These are phyloP conservation scores for Trissolcus basalis DNA, from an alignment of 1,140 invertebrate genomes.

Conservation along the genomic window DNA sequence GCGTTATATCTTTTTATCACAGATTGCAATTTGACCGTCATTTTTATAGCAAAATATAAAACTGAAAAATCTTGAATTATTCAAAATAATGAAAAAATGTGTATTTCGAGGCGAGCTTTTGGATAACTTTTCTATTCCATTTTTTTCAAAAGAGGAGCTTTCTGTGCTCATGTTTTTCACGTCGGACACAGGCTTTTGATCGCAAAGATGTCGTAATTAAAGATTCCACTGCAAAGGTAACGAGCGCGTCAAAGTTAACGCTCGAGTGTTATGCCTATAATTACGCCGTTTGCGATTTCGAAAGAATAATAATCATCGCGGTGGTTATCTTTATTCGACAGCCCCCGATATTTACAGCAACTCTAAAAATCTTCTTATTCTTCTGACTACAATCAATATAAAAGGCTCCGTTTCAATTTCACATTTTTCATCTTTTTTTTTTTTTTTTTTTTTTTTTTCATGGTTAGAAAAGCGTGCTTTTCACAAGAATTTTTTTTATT, in stretches of 20 bases:
- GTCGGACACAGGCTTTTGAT: slow-evolving; percentile 5
- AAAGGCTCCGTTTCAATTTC: too few species aligned
- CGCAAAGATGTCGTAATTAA: slow-evolving; percentile 45
- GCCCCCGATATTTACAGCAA: too few species aligned
- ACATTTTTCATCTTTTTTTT: too few species aligned
- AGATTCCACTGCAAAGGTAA: slow-evolving; percentile 37
- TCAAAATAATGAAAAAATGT: too few species aligned
- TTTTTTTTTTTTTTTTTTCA: too few species aligned
- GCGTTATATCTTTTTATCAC: background rate
- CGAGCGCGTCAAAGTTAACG: slow-evolving; percentile 19
- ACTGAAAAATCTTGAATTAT: too few species aligned
- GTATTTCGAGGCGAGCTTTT: too few species aligned
- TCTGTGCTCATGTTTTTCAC: slow-evolving; percentile 34
- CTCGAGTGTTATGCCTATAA: slow-evolving; percentile 27
- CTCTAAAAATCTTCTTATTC: too few species aligned
- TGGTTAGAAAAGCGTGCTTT: too few species aligned
- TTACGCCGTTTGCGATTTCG: slow-evolving; percentile 21
- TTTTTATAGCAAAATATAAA: too few species aligned
- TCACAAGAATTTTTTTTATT: too few species aligned
- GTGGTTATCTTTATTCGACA: slow-evolving; percentile 15
- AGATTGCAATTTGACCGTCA: background rate
- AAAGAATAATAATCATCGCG: slow-evolving; percentile 25
- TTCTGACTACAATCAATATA: too few species aligned
- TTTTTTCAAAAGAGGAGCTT: slow-evolving; percentile 16
- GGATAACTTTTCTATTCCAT: background rate